phyloP scores from a whole-genome alignment of 2,888 invertebrate species.

The Chrysotoxum bicinctum region DNA sequence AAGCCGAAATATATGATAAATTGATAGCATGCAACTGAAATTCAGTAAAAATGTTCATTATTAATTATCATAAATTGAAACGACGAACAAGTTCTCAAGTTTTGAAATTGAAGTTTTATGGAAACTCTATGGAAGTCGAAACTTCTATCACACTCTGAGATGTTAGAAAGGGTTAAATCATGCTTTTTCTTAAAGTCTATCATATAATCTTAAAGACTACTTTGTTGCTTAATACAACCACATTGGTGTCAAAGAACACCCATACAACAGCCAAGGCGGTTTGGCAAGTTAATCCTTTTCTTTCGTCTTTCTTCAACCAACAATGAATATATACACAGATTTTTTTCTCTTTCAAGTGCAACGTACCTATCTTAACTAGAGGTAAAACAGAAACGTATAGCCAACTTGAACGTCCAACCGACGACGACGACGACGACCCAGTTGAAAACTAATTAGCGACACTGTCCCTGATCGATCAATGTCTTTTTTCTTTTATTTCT shows the following conservation, averaged over 20 bases:
- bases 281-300: neutral
- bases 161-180: neutral
- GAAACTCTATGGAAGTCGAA: neutral
- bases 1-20: too few species aligned
- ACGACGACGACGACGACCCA: neutral
- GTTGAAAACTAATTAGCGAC: conserved; percentile 35
- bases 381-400: neutral
- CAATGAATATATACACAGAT: neutral
- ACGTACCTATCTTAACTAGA: neutral
- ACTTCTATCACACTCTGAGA: neutral
- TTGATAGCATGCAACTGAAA: too few species aligned
- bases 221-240: neutral
- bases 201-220: neutral
- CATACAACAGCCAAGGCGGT: neutral
- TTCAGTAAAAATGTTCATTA: too few species aligned
- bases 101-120: neutral
- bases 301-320: neutral
- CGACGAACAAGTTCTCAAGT: too few species aligned
- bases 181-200: neutral
- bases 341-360: neutral
- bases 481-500: neutral
- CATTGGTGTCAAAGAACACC: neutral
- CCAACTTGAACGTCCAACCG: neutral
- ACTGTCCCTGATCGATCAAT: conserved; percentile 32
- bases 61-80: too few species aligned